Base-by-base conservation (phyloP, 2,113 vertebrate species). In the Sinosuthora webbiana region DNA sequence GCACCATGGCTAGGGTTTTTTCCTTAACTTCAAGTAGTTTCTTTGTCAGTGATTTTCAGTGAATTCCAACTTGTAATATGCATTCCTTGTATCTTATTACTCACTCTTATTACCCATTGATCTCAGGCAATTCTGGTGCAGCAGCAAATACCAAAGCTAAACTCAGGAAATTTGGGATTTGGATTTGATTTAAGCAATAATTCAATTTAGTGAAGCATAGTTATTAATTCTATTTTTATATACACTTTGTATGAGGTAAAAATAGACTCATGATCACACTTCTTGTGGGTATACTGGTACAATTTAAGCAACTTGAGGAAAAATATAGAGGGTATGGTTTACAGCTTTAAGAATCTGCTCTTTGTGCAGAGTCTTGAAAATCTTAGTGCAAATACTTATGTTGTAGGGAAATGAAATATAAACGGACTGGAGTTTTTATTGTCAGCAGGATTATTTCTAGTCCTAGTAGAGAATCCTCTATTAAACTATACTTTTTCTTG, bases 1-100 rank as follows among this genome's bases (percentile, higher is more conserved):
- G 3, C 5, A 37, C 23, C 57, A 49, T 44, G 19, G 3, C 1
- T 56, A 37, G 8, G 3, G 7, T 0, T 30, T 21, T 55, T 76
- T 76, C 6, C 9, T 63, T 68, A 41, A 55, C 27, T 89, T 87
- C 23, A 42, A 44, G 11, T 74, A 6, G 1, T 16, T 49, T 83
- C 7, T 89, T 80, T 91, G n/a, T 30, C 24, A 57, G 14, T 67
- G 18, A 20, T 27, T 89, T 83, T 62, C 57, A 39, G 17, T 49
- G 35, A 42, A 53, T 84, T 84, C 74, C 27, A 44, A 5, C 17
- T 83, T 84, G 28, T 19, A 57, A 53, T 77, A 65, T 33, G 6
- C 15, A 9, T 89, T 73, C 27, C 11, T 81, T 81, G 5, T 11
- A 35, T 25, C 21, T 70, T 88, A 39, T 33, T 91, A 18, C 33